Evolutionary conservation across 2,888 invertebrate species (phyloP).

Genomic region (Patella pellucida): DNA sequence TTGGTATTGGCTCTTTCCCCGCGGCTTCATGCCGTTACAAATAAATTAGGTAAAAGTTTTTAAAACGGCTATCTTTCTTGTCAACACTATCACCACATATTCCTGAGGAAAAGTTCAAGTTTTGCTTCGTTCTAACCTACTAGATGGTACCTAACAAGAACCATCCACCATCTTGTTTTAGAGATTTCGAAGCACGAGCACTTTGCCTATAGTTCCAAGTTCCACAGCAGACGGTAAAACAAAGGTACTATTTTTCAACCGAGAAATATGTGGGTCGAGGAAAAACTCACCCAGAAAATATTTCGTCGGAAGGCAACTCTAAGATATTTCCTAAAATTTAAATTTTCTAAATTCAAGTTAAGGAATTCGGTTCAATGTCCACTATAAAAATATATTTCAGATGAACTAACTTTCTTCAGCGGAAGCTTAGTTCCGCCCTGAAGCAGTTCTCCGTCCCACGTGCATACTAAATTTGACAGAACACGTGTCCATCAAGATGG

Average conservation of each 20-base stretch:
- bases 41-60: neutral
- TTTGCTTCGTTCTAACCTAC: neutral
- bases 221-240: conserved; percentile 29
- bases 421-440: conserved; percentile 27
- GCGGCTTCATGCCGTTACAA: conserved; percentile 28
- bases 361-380: neutral
- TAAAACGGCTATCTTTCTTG: conserved; percentile 4
- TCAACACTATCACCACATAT: conserved; percentile 8
- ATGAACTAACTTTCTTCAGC: conserved; percentile 24
- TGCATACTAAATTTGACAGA: neutral
- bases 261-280: too few relatives aligned
- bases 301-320: too few relatives aligned
- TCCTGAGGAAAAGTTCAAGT: conserved; percentile 1
- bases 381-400: conserved; percentile 2
- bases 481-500: too few relatives aligned
- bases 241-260: conserved; percentile 29
- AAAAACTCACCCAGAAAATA: too few relatives aligned
- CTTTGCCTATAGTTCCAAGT: conserved; percentile 11
- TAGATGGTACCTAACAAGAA: neutral
- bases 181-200: conserved; percentile 18
- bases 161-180: conserved; percentile 32
- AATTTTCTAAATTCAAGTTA: too few relatives aligned
- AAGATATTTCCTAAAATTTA: too few relatives aligned
- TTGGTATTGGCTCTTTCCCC: conserved; percentile 22
- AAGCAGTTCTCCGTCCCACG: conserved; percentile 1